Base-by-base conservation (phyloP, 2,797 vertebrate species). In the Epinephelus malabaricus region DNA sequence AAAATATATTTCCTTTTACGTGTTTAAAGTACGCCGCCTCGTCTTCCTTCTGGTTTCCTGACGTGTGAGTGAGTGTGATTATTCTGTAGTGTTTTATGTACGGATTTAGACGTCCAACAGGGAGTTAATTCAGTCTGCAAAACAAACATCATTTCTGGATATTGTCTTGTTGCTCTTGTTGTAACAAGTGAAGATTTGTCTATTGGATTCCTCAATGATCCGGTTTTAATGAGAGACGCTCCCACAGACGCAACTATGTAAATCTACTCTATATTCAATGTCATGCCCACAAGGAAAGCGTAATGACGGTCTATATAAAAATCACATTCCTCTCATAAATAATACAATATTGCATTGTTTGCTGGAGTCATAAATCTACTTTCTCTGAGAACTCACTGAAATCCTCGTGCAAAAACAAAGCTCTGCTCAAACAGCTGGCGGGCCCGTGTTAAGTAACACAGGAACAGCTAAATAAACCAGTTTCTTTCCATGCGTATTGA, bases 1-100 rank as follows among this genome's bases (percentile, higher is more conserved):
- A 96, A 94, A 91, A 97, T 97, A 99, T 96, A 98, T 96, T 98
- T 99, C 95, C 96, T 98, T 98, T 98, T 97, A 97, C 95, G 97
- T 99, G 98, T 97, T 98, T 96, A 97, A 92, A 92, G 89, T 92
- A 90, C 83, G 78, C 62, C 5, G 85, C 43, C 72, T 85, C 2
- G 77, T 86, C 79, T 76, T 77, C 6, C 64, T 63, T 73, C 73
- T 72, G 13, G 30, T 76, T 76, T 55, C 10, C 17, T 67, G 18
- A 18, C 10, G 27, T 27, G 49, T 58, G 23, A 19, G 66, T 49
- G 27, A 10, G 46, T 46, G 49, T 27, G 17, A 23, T 62, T 0
- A 6, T 13, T 61, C 14, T 23, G 2, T 2, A 19, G 17, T 53
- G 5, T n/a, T 62, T 17, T 8, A 53, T 34, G 6, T 17, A 13